A percentile compares a stretch with the other conserved stretches of the same genome.
Evolutionary conservation across 2,888 invertebrate genomes (phyloP).

Genomic region (Caenorhabditis afra): DNA sequence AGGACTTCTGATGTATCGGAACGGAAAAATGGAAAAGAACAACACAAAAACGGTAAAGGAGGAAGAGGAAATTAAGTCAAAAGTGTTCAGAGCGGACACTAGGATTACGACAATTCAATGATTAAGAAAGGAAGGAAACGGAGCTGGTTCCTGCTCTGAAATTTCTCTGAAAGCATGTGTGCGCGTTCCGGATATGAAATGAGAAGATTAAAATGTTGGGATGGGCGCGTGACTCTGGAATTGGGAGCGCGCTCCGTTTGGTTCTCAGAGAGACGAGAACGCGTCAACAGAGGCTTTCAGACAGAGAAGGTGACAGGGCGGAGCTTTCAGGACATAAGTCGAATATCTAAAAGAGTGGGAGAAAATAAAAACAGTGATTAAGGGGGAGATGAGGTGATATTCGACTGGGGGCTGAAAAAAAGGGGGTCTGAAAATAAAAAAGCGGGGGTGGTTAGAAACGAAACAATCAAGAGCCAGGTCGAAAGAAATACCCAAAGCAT

Average conservation of each 20-base stretch:
- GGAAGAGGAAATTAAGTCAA: not conserved
- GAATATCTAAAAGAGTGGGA: constrained; percentile 16
- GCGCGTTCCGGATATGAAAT: not conserved
- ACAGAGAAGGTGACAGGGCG: too few relatives aligned
- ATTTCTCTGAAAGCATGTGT: not conserved
- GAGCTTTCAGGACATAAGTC: not conserved
- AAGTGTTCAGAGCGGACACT: not conserved
- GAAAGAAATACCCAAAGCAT: constrained; percentile 20
- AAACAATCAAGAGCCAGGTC: constrained; percentile 8
- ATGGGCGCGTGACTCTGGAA: not conserved
- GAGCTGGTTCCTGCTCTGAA: not conserved
- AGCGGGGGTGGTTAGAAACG: not conserved
- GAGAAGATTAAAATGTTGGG: constrained; percentile 6
- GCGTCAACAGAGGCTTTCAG: not conserved
- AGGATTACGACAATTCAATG: constrained; percentile 40
- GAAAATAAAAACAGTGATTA: constrained; percentile 1
- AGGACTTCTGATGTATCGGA: not conserved
- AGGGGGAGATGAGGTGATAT: constrained; percentile 13
- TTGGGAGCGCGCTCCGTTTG: not conserved
- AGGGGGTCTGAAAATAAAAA: constrained; percentile 1
- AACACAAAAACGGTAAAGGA: constrained; percentile 3
- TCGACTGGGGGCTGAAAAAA: constrained; percentile 7
- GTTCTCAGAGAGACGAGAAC: constrained; percentile 2
- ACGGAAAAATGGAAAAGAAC: not conserved
- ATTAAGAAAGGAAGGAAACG: constrained; percentile 18